Conservation (phyloP, 2,888 invertebrate genomes). For the Sinhomidia bicolor region DNA sequence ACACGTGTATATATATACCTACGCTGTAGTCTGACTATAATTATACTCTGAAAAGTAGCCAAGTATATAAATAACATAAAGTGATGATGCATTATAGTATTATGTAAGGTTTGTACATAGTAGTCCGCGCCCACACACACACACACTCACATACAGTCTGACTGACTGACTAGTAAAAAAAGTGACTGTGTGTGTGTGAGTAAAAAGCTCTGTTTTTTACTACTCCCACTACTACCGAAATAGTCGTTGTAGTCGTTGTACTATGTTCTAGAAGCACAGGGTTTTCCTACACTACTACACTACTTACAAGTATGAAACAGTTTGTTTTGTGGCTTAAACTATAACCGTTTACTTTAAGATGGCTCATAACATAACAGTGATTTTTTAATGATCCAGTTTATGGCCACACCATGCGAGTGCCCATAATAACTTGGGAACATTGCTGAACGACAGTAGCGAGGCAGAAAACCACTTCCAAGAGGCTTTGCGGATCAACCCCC, state of each 20-base stretch:
- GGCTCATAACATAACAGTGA: conserved; percentile 76
- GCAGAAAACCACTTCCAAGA: conserved; percentile 89
- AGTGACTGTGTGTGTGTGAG: no score
- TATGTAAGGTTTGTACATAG: not conserved
- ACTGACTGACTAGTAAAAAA: conserved; percentile 40
- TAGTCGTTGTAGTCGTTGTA: not conserved
- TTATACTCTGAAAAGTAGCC: no score
- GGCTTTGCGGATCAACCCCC: conserved; percentile 85
- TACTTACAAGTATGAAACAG: conserved; percentile 50
- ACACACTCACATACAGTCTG: not conserved
- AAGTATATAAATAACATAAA: not conserved
- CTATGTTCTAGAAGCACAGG: no score
- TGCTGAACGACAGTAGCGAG: conserved; percentile 86
- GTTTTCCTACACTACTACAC: no score
- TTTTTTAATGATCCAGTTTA: conserved; percentile 84
- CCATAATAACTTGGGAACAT: conserved; percentile 92
- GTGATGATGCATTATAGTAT: no score
- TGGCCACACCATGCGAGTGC: conserved; percentile 94
- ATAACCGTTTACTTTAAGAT: conserved; percentile 76
- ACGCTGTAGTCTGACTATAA: no score
- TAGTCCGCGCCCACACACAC: not conserved
- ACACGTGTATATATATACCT: no score
- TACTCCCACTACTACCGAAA: not conserved
- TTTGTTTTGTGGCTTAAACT: conserved; percentile 74
- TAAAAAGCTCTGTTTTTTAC: not conserved